phyloP scores from a whole-genome alignment of 2,797 vertebrate species.

The Pangasius larnaudii region DNA sequence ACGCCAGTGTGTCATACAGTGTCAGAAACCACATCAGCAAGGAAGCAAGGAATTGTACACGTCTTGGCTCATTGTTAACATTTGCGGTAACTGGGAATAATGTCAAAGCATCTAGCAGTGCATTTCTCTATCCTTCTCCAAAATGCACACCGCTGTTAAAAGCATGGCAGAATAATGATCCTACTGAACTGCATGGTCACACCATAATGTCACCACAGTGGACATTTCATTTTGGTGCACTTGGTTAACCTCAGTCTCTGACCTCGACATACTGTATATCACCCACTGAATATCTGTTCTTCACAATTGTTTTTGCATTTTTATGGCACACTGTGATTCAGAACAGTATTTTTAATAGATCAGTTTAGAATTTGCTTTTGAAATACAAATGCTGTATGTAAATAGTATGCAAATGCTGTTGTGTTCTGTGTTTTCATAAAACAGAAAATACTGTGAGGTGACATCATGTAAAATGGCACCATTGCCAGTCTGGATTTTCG shows the following conservation, averaged over 20 bases:
- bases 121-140: neutral
- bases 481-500: neutral
- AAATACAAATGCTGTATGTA: neutral
- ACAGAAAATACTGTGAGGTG: neutral
- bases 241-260: constrained; percentile 44
- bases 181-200: constrained; percentile 21
- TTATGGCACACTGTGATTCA: neutral
- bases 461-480: neutral
- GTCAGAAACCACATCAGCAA: neutral
- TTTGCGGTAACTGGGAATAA: neutral
- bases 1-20: neutral
- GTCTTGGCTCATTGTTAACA: neutral
- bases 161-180: neutral
- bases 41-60: neutral
- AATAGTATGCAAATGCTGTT: neutral
- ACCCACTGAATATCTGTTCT: neutral
- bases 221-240: constrained; percentile 43
- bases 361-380: neutral
- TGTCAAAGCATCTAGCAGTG: neutral
- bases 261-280: constrained; percentile 4
- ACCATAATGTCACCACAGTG: constrained; percentile 24
- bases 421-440: neutral
- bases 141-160: neutral
- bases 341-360: neutral
- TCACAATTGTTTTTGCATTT: neutral